Conservation (phyloP, 1,140 invertebrate genomes). For the Drosophila erecta region DNA sequence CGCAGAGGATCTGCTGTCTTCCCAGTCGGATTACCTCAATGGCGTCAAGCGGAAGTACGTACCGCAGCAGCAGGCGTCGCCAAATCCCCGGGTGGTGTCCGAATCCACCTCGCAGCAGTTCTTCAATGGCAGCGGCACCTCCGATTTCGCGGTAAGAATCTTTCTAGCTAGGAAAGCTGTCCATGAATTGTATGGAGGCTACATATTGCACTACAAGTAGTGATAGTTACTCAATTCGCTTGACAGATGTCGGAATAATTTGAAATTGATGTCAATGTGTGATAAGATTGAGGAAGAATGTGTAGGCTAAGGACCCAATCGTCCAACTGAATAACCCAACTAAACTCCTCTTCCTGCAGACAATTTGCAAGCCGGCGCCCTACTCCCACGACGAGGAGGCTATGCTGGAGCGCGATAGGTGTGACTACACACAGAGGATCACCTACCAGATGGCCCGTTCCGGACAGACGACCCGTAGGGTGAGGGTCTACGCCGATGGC, state of each 20-base stretch:
- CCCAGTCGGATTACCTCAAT: constrained; percentile 58
- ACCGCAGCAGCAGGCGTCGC: constrained; percentile 20
- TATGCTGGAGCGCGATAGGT: constrained; percentile 89
- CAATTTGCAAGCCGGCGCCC: constrained; percentile 93
- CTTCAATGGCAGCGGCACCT: constrained; percentile 66
- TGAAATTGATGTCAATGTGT: not conserved
- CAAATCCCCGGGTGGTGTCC: constrained; percentile 14
- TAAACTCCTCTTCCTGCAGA: constrained; percentile 86
- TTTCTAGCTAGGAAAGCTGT: too few relatives aligned
- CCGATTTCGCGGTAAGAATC: constrained; percentile 70
- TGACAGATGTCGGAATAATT: not conserved
- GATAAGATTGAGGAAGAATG: not conserved
- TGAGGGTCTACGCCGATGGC: constrained; percentile 98
- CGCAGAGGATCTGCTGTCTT: constrained; percentile 54
- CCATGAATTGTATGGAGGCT: too few relatives aligned
- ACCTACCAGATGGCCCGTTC: constrained; percentile 92
- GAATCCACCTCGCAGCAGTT: constrained; percentile 33
- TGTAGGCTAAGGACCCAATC: not conserved
- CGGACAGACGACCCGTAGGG: constrained; percentile 91
- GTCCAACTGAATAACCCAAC: not conserved
- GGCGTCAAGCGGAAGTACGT: constrained; percentile 65
- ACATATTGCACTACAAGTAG: too few relatives aligned
- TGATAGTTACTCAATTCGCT: too few relatives aligned
- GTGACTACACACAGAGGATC: constrained; percentile 94
- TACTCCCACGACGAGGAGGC: constrained; percentile 95